Base-by-base conservation (phyloP, 2,797 vertebrate species). In the Orientallactaga sibirica region DNA sequence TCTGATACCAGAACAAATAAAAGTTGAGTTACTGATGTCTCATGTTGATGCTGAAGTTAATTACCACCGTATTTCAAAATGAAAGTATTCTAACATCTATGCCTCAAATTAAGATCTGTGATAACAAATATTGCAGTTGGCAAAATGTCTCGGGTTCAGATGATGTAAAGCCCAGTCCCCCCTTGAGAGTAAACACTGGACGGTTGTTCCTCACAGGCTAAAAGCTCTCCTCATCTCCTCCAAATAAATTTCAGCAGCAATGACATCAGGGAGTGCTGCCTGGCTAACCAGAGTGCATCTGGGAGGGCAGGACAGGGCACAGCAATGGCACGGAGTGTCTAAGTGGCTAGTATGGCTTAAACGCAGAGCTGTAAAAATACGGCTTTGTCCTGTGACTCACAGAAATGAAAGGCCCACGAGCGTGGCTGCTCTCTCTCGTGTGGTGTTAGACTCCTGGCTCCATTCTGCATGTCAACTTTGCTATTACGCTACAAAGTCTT, bases 1-100 rank as follows among this genome's bases (percentile, higher is more conserved):
- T 95, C 95, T 92, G 94, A 93, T 96, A 95, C 80, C 88, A 91
- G 62, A 96, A 58, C 91, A 92, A 97, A 96, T 96, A 96, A 95
- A 96, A 89, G 80, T 89, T 96, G 96, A 97, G 86, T 95, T 96
- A 96, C 70, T 86, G 95, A 92, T 88, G 84, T 43, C 29, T 94
- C 88, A 85, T 78, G 90, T 90, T 96, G 91, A 96, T 91, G 83
- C 86, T 94, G 81, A 94, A 91, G 96, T 96, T 96, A 96, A 96
- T 93, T 89, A 82, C 84, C 37, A 48, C n/a, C 81, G 82, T 91
- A 96, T 96, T 96, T 97, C 96, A 97, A 92, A 94, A 90, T 83
- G 67, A 96, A 96, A 93, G 96, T 93, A 92, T 95, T 92, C 77
- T 83, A 96, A 78, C 77, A 94, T 96, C 85, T 86, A 95, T 73